phyloP scores from a whole-genome alignment of 2,797 vertebrate genomes.

The Megalops cyprinoides region DNA sequence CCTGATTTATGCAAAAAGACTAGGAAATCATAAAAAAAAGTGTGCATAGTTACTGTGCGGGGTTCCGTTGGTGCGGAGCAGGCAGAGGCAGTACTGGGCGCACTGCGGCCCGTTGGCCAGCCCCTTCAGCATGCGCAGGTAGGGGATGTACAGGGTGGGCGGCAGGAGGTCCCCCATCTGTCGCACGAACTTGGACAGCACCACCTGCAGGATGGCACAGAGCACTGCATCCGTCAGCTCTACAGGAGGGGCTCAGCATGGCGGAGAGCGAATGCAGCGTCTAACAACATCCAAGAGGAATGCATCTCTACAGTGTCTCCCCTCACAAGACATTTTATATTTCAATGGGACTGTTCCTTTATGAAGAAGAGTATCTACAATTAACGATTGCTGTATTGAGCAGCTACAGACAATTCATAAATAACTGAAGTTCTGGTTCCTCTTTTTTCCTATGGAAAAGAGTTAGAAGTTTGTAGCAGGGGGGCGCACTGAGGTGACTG shows the following conservation, averaged over 20 bases:
- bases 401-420: background rate
- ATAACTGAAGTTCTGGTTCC: too few species aligned
- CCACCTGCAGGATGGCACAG: slow-evolving; percentile 78
- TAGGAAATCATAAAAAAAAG: too few species aligned
- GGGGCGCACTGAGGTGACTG: background rate
- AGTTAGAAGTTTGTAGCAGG: too few species aligned
- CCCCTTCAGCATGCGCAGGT: slow-evolving; percentile 93
- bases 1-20: too few species aligned
- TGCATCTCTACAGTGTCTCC: too few species aligned
- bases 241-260: background rate
- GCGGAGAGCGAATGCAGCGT: slow-evolving; percentile 1
- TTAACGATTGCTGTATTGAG: background rate
- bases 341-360: too few species aligned
- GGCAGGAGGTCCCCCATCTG: slow-evolving; percentile 98
- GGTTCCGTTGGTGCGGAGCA: slow-evolving; percentile 93
- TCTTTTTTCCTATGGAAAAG: too few species aligned
- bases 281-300: too few species aligned
- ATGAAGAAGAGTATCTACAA: too few species aligned
- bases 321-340: too few species aligned
- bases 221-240: background rate
- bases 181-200: slow-evolving; percentile 97
- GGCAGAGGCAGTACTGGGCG: slow-evolving; percentile 96
- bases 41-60: slow-evolving; percentile 84
- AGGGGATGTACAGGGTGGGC: slow-evolving; percentile 92
- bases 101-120: slow-evolving; percentile 92